Evolutionary conservation across 2,797 vertebrate species (phyloP).

Genomic region (Leontocebus nigricollis): DNA sequence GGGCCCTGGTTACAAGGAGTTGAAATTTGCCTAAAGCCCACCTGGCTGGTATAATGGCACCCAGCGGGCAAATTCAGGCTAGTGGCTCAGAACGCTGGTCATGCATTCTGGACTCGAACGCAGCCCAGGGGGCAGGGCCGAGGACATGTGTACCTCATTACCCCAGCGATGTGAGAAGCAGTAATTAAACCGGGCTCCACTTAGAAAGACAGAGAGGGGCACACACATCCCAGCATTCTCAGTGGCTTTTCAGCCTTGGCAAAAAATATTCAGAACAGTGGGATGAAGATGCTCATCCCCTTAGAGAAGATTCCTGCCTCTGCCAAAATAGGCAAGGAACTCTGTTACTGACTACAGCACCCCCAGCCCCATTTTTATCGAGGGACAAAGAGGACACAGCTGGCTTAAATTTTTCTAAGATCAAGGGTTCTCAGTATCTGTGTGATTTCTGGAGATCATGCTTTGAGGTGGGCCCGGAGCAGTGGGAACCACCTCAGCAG

Average conservation of each 20-base stretch:
- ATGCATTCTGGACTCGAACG: slow-evolving; percentile 74
- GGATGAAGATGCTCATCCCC: no score
- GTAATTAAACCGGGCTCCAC: slow-evolving; percentile 60
- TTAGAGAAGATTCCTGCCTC: background rate
- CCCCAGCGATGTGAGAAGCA: slow-evolving; percentile 23
- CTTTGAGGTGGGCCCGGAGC: background rate
- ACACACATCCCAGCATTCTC: background rate
- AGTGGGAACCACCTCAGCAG: background rate
- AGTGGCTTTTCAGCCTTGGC: slow-evolving; percentile 5
- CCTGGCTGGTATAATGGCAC: slow-evolving; percentile 66
- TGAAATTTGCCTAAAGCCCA: slow-evolving; percentile 75
- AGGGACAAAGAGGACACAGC: background rate
- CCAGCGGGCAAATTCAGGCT: slow-evolving; percentile 70
- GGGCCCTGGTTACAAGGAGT: slow-evolving; percentile 66
- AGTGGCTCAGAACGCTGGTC: slow-evolving; percentile 67
- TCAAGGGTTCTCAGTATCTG: background rate
- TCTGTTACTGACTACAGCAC: background rate
- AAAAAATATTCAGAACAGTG: background rate
- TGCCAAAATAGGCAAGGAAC: background rate
- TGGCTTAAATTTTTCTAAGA: background rate
- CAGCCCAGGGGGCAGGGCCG: slow-evolving; percentile 64
- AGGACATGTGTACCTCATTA: slow-evolving; percentile 68
- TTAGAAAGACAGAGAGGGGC: slow-evolving; percentile 42
- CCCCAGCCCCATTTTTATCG: background rate
- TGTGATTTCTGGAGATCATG: background rate